Base-by-base conservation (phyloP, 2,888 invertebrate genomes). In the Cataglyphis rosenhaueri region DNA sequence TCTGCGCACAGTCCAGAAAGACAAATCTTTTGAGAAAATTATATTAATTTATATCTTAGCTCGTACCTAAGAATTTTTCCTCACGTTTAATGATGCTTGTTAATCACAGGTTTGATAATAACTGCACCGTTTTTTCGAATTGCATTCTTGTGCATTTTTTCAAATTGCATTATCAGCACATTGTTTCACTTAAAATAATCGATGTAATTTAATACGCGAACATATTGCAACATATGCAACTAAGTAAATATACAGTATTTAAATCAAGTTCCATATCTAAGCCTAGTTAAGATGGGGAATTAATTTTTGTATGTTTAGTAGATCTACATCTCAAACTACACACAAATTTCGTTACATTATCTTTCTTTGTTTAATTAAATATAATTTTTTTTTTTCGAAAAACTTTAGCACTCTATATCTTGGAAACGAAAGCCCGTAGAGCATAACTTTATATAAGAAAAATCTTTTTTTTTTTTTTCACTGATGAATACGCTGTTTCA, bases 121-220 rank as follows among this genome's bases (percentile, higher is more conserved):
- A 66, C 52, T 76, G 52, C 52, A 66, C 15, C 18, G 18, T 35
- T 64, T 64, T 75, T 2, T 38, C 4, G 44, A 41, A 0, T 32
- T 74, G 21, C 65, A 41, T 1, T 52, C 35, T 0, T 44, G 9
- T 29, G 61, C 75, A 35, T 5, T 65, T 75, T 66, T 52, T n/a
- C 9, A 52, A 35, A 48, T 52, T 25, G 66, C 3, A 65, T 3
- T 66, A 25, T 75, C 68, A 75, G 68, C 75, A 64, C 32, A 64
- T 75, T 65, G 52, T 3, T 25, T 1, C 18, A 18, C 38, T 21
- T 38, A 12, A 18, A 35, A 25, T 6, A 38, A n/a, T 15, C 12
- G 12, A 65, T 52, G 8, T 52, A n/a, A 52, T 8, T 52, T n/a
- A 48, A 48, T 48, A 52, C n/a, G n/a, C 18, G 48, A 48, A 38